phyloP scores from a whole-genome alignment of 2,113 vertebrate genomes.

The Callipepla californica region DNA sequence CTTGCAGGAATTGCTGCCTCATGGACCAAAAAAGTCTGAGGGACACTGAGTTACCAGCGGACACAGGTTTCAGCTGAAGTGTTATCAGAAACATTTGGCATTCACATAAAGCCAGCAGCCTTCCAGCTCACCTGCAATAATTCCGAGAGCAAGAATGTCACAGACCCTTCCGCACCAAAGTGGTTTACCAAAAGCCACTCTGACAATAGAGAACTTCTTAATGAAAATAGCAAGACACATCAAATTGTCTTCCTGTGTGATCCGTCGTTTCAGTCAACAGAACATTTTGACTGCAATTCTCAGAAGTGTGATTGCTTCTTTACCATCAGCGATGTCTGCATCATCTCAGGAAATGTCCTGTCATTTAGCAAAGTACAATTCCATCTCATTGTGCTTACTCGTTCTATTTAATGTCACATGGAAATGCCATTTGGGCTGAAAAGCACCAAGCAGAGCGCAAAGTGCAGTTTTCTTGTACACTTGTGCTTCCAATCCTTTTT shows the following conservation, averaged over 20 bases:
- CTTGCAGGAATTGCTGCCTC: neutral
- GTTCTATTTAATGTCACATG: neutral
- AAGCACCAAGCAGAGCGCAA: neutral
- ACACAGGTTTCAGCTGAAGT: neutral
- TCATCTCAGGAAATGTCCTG: neutral
- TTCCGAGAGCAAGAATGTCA: neutral
- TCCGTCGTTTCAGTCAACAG: neutral
- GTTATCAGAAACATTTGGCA: neutral
- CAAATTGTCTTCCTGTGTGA: neutral
- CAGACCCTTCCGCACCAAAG: neutral
- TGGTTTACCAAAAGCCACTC: neutral
- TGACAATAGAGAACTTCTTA: rapidly evolving
- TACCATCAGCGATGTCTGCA: neutral
- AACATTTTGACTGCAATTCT: neutral
- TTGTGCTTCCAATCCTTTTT: neutral
- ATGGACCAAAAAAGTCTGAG: neutral
- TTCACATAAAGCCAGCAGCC: neutral
- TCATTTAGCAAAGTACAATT: neutral
- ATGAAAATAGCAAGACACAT: neutral
- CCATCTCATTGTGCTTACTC: neutral
- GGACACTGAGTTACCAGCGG: neutral
- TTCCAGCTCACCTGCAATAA: neutral
- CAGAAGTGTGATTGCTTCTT: neutral
- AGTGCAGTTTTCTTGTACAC: neutral
- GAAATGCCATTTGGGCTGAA: neutral